phyloP scores from a whole-genome alignment of 2,888 invertebrate genomes.

The Dromius quadrimaculatus region DNA sequence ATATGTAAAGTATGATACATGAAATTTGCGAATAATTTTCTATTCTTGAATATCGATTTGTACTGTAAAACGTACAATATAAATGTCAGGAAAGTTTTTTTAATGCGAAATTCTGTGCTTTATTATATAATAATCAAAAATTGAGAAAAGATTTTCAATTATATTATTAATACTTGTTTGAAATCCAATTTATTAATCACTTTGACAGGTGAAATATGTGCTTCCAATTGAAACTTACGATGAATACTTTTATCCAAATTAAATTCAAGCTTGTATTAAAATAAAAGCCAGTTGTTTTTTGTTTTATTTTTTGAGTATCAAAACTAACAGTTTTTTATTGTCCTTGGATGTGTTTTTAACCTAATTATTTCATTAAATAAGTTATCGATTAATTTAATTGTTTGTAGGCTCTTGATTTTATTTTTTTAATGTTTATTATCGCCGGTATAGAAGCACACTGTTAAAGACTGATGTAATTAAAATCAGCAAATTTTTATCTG shows the following conservation, averaged over 20 bases:
- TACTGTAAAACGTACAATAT: conserved; percentile 10
- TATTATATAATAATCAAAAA: conserved; percentile 20
- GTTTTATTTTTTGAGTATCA: too few relatives aligned
- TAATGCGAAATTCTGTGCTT: conserved; percentile 13
- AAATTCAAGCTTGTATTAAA: too few relatives aligned
- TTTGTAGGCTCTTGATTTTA: not conserved
- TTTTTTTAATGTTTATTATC: too few relatives aligned
- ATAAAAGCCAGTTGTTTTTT: not conserved
- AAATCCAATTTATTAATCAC: conserved; percentile 22
- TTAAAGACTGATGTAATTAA: too few relatives aligned
- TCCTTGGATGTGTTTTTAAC: too few relatives aligned
- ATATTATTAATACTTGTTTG: conserved; percentile 20
- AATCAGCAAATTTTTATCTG: too few relatives aligned
- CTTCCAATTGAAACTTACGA: too few relatives aligned
- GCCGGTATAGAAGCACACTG: too few relatives aligned
- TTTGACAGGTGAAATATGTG: conserved; percentile 31
- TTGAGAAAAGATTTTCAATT: not conserved
- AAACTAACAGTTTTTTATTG: too few relatives aligned
- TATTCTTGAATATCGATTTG: conserved; percentile 37
- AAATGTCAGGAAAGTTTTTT: conserved; percentile 18
- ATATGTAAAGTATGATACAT: conserved; percentile 7
- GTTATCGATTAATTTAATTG: not conserved
- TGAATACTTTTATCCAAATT: too few relatives aligned
- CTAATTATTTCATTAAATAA: too few relatives aligned
- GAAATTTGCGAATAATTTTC: conserved; percentile 11